A percentile compares a stretch with the other conserved stretches of the same genome.
Evolutionary conservation across 2,888 invertebrate genomes (phyloP).

Genomic region (Mesorhabditis spiculigera): DNA sequence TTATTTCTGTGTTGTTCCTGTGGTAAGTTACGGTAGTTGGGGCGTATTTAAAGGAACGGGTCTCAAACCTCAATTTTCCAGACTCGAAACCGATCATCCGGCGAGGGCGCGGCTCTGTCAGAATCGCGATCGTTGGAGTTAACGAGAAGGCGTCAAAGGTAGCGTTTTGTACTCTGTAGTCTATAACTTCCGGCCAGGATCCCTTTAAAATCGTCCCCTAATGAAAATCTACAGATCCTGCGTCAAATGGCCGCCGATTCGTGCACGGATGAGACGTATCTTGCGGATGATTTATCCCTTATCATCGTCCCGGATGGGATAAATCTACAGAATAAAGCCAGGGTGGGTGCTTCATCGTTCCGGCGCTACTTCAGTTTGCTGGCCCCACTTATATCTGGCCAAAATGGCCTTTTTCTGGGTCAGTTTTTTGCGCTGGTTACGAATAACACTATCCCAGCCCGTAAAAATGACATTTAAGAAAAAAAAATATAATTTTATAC

Average conservation of each 20-base stretch:
- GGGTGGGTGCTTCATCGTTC: background rate
- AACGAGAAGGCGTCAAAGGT: slow-evolving; percentile 12
- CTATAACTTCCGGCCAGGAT: background rate
- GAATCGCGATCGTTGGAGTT: slow-evolving; percentile 23
- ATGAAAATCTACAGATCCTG: slow-evolving; percentile 1
- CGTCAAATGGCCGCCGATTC: slow-evolving; percentile 3
- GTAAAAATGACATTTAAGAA: no score
- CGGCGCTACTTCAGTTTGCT: no score
- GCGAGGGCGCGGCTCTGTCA: slow-evolving; percentile 20
- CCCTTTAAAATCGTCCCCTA: background rate
- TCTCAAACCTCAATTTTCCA: no score
- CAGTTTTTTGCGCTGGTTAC: no score
- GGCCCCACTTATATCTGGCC: no score
- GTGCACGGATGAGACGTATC: background rate
- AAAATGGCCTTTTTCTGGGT: no score
- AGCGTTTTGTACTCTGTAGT: no score
- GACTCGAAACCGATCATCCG: background rate
- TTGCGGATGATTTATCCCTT: background rate
- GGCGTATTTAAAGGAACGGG: no score
- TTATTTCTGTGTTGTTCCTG: no score
- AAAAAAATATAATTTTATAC: no score
- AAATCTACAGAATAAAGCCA: background rate
- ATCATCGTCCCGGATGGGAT: background rate
- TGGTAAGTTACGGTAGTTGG: no score
- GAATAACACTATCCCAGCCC: no score